Evolutionary conservation across 2,797 vertebrate species (phyloP).

Genomic region (Phoeniculus purpureus): DNA sequence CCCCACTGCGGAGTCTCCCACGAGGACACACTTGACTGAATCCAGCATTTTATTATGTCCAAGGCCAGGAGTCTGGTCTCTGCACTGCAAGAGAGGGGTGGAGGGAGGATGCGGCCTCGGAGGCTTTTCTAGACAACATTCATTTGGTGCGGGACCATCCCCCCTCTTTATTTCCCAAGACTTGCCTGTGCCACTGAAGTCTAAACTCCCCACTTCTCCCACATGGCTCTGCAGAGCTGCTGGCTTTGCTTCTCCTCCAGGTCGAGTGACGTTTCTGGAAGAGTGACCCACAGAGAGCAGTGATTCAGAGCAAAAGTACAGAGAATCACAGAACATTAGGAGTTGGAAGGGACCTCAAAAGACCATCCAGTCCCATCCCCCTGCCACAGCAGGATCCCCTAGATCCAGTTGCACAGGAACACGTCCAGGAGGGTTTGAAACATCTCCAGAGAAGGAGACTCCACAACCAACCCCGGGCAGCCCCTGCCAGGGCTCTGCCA

Average conservation of each 20-base stretch:
- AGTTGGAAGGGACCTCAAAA: too few relatives aligned
- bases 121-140: background rate
- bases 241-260: background rate
- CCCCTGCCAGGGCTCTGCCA: too few relatives aligned
- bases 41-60: conserved; percentile 77
- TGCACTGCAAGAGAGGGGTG: background rate
- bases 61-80: background rate
- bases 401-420: too few relatives aligned
- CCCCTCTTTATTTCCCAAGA: background rate
- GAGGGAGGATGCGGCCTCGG: background rate
- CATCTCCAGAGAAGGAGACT: too few relatives aligned
- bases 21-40: conserved; percentile 93
- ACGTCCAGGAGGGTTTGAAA: too few relatives aligned
- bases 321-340: too few relatives aligned
- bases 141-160: conserved; percentile 40
- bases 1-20: conserved; percentile 93
- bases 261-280: conserved; percentile 43
- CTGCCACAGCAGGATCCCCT: too few relatives aligned
- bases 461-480: too few relatives aligned
- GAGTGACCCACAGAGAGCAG: background rate
- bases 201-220: conserved; percentile 34
- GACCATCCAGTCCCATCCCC: too few relatives aligned
- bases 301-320: too few relatives aligned
- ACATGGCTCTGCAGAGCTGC: background rate
- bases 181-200: background rate